These are phyloP conservation scores for Apteryx owenii DNA, from an alignment of 2,113 vertebrate genomes.

Conservation along the genomic window DNA sequence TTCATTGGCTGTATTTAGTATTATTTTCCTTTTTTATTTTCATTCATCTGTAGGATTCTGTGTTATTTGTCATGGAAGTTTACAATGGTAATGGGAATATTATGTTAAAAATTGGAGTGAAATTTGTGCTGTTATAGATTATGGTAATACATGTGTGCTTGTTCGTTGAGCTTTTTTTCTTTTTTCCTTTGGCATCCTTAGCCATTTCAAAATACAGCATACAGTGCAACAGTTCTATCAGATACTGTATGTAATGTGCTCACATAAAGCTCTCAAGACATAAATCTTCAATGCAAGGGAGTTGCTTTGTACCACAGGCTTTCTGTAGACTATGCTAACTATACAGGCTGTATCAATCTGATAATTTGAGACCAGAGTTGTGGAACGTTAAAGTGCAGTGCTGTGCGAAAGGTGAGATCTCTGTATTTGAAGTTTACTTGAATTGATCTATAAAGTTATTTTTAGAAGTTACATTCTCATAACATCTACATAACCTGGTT, in stretches of 20 bases:
- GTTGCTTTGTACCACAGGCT: constrained; percentile 10
- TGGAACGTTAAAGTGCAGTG: not conserved
- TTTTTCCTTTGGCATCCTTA: not conserved
- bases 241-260: constrained; percentile 3
- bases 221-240: constrained; percentile 15
- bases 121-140: not conserved
- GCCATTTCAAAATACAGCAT: constrained; percentile 24
- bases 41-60: not conserved
- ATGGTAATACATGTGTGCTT: not conserved
- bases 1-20: not conserved
- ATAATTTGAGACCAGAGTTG: constrained; percentile 39
- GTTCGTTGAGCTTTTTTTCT: not conserved
- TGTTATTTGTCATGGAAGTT: not conserved
- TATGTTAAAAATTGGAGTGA: not conserved
- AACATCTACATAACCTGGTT: constrained; percentile 75
- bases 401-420: constrained; percentile 56
- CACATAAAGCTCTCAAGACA: constrained; percentile 29
- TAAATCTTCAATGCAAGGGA: constrained; percentile 4
- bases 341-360: constrained; percentile 5
- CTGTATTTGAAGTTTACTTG: constrained; percentile 65
- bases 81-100: not conserved
- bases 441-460: constrained; percentile 73
- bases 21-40: not conserved
- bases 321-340: not conserved
- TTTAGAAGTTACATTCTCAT: constrained; percentile 74